A percentile compares a stretch with the other conserved stretches of the same genome.
These are phyloP conservation scores for Cryptus armator DNA, from an alignment of 2,888 invertebrate genomes.

Conservation along the genomic window DNA sequence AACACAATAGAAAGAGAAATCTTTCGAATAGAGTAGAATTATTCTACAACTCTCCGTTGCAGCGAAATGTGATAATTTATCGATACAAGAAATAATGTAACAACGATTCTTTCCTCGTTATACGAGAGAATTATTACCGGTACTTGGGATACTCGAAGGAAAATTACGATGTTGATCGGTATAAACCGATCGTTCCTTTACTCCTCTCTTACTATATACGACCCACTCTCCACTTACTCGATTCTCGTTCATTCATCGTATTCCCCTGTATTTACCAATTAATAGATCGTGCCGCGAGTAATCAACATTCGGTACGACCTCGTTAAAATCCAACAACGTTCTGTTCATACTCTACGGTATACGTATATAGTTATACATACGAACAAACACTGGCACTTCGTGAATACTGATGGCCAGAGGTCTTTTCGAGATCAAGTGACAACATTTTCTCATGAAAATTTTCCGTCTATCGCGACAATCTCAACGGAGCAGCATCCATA, in stretches of 20 bases:
- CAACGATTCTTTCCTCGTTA: conserved; percentile 45
- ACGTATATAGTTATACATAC: conserved; percentile 3
- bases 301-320: conserved; percentile 62
- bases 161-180: conserved; percentile 57
- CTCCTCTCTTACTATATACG: conserved; percentile 31
- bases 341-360: conserved; percentile 36
- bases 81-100: conserved; percentile 20
- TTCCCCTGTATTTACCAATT: conserved; percentile 63
- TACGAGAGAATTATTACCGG: conserved; percentile 44
- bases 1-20: background rate
- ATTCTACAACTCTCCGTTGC: background rate
- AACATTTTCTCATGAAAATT: background rate
- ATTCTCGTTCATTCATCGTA: conserved; percentile 60
- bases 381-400: background rate
- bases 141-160: conserved; percentile 32
- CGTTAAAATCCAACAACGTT: conserved; percentile 56
- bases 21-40: conserved; percentile 8
- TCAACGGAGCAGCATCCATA: background rate
- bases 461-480: background rate
- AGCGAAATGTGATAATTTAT: conserved; percentile 18
- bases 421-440: background rate
- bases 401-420: conserved; percentile 7
- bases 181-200: conserved; percentile 60
- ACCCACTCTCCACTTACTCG: conserved; percentile 29
- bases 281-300: conserved; percentile 66